Conservation (phyloP, 92 coral and sea anemone genomes). For the Siderastrea siderea region DNA sequence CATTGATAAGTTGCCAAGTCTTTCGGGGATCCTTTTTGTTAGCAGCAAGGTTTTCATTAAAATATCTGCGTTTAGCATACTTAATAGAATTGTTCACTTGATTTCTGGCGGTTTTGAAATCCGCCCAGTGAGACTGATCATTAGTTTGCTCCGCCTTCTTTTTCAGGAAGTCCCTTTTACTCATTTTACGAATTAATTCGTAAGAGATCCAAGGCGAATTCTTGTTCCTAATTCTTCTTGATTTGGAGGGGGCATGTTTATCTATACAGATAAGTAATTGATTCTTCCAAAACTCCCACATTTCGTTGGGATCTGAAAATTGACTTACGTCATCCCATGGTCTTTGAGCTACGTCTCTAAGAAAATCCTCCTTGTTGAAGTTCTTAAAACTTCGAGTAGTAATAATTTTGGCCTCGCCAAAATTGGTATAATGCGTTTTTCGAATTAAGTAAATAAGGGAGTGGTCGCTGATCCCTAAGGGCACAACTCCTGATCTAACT, state of each 20-base stretch:
- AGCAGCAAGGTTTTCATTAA: not conserved
- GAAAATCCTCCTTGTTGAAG: too few relatives aligned
- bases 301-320: not conserved
- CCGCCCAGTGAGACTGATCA: not conserved
- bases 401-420: not conserved
- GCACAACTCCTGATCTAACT: constrained; percentile 18
- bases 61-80: not conserved
- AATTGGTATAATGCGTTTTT: not conserved
- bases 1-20: not conserved
- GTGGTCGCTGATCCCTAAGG: constrained; percentile 5
- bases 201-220: constrained; percentile 40
- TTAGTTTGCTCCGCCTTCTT: constrained; percentile 16
- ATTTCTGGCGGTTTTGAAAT: constrained; percentile 3
- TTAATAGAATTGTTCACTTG: not conserved
- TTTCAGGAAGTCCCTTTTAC: constrained; percentile 13
- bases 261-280: constrained; percentile 26
- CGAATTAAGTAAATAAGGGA: not conserved
- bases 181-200: not conserved
- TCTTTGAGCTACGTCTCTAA: not conserved
- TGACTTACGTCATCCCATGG: not conserved
- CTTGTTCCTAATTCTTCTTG: constrained; percentile 19
- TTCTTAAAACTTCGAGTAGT: too few relatives aligned
- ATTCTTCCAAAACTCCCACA: constrained; percentile 12
- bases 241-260: constrained; percentile 34
- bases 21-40: constrained; percentile 21